phyloP scores from a whole-genome alignment of 2,797 vertebrate species.

The Crax fasciolata region DNA sequence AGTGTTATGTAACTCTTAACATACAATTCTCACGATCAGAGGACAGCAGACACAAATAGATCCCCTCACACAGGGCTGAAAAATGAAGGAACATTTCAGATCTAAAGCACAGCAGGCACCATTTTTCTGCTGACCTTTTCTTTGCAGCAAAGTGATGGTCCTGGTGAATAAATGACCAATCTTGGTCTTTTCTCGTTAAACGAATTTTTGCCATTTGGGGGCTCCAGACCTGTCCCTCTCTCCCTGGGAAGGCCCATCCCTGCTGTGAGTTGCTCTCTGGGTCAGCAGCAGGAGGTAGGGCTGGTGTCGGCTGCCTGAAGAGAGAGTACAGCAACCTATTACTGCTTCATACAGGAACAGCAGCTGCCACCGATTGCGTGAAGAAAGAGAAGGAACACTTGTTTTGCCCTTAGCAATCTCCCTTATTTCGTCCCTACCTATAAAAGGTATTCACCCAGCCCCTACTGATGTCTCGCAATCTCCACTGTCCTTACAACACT shows the following conservation, averaged over 20 bases:
- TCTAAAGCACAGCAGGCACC: conserved; percentile 58
- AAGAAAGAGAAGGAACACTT: conserved; percentile 55
- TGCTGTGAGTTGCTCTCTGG: conserved; percentile 53
- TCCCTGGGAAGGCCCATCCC: conserved; percentile 37
- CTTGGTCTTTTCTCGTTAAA: background rate
- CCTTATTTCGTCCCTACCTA: conserved; percentile 38
- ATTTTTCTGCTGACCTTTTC: conserved; percentile 35
- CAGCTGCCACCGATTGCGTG: background rate
- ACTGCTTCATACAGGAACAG: conserved; percentile 15
- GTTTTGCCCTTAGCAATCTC: conserved; percentile 44
- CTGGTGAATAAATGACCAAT: conserved; percentile 48
- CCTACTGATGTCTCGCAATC: conserved; percentile 11
- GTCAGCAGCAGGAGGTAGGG: conserved; percentile 59
- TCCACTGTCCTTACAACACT: conserved; percentile 19
- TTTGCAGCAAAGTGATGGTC: background rate
- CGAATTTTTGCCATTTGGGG: conserved; percentile 29
- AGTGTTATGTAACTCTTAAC: background rate
- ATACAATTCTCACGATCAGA: conserved; percentile 36
- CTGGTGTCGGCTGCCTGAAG: conserved; percentile 57
- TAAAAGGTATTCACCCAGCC: conserved; percentile 16
- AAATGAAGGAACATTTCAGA: conserved; percentile 58
- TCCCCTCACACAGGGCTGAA: conserved; percentile 33
- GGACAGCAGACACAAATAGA: conserved; percentile 48
- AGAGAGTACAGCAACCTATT: conserved; percentile 55
- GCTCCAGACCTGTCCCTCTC: conserved; percentile 29